Evolutionary conservation across 2,113 vertebrate species (phyloP), one percentile per base, ranked within the genome.

Genomic region (Eptesicus fuscus): DNA sequence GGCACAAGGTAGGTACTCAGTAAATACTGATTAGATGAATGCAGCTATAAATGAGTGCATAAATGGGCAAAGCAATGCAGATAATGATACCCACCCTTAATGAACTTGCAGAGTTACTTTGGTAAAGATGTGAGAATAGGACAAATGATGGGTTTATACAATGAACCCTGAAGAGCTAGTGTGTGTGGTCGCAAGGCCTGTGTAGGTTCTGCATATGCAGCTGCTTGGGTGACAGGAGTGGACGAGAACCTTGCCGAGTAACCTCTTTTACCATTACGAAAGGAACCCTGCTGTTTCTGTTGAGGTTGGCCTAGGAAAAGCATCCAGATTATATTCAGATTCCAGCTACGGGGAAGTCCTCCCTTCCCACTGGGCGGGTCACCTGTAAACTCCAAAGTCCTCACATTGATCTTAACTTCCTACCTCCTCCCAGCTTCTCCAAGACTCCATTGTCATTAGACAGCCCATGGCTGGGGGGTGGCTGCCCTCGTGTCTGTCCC

Each of bases 341-440:
- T 69, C 25, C 17, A 67, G 23, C 1, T 70, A 67, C 3, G 22
- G 40, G 44, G 47, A 61, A 59, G 42, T 67, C 71, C 79, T 30
- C 40, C n/a, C 13, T 61, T 83, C 3, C 17, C 32, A 70, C 35
- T n/a, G 17, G 25, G 44, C 12, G 51, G 56, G 35, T 51, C 71
- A 78, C 47, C 3, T 35, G 76, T 65, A 83, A 90, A 95, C 49
- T 61, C 73, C 47, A 56, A 73, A 82, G 79, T 74, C 40, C 22
- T 74, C 83, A 79, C 53, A 56, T 42, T 82, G 51, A 70, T 35
- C 47, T 95, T 74, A 88, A 73, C 32, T 89, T 74, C 79, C 82
- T 61, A 61, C 42, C 32, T 89, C 63, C 53, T 28, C 59, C 63
- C 59, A 88, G 7, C 25, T 53, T 87, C 69, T 44, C 17, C 9